These are phyloP conservation scores for Morpho deidamia DNA, from an alignment of 2,888 invertebrate species.

Conservation along the genomic window DNA sequence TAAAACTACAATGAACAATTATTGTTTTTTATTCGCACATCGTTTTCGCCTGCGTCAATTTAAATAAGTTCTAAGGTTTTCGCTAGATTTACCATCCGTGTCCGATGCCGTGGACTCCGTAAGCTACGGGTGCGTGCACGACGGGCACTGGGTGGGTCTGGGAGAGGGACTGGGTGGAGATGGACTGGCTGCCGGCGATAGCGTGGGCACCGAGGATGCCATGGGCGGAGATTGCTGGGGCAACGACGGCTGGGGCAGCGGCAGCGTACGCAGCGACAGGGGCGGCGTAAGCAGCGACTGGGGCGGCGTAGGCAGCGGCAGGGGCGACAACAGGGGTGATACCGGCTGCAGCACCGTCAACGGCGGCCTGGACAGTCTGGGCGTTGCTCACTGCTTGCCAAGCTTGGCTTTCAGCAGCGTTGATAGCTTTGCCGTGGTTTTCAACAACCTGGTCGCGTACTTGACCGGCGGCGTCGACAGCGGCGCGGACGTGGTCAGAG, in stretches of 20 bases:
- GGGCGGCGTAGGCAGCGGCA: conserved; percentile 30
- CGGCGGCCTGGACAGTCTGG: conserved; percentile 55
- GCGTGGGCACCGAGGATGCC: not conserved
- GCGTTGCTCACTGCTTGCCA: conserved; percentile 68
- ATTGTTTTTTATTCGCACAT: not conserved
- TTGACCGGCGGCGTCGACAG: conserved; percentile 59
- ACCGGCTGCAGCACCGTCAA: conserved; percentile 52
- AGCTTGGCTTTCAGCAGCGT: conserved; percentile 69
- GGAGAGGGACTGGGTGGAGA: conserved; percentile 8
- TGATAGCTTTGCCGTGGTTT: conserved; percentile 63
- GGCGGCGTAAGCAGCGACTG: conserved; percentile 28
- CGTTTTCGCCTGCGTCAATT: conserved; percentile 4
- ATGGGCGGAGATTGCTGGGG: conserved; percentile 1
- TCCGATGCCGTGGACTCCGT: conserved; percentile 7
- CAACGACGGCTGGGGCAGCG: conserved; percentile 6
- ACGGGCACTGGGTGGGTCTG: conserved; percentile 11
- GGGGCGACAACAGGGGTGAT: conserved; percentile 28
- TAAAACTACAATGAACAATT: too few relatives aligned
- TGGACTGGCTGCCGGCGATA: conserved; percentile 6
- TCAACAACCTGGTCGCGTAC: conserved; percentile 67
- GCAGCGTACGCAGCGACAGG: conserved; percentile 13
- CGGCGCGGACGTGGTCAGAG: conserved; percentile 63
- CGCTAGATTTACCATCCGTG: conserved; percentile 16
- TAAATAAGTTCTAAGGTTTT: not conserved
- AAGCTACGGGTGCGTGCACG: conserved; percentile 2